Base-by-base conservation (phyloP, 1,140 invertebrate species). In the Dreissena polymorpha region DNA sequence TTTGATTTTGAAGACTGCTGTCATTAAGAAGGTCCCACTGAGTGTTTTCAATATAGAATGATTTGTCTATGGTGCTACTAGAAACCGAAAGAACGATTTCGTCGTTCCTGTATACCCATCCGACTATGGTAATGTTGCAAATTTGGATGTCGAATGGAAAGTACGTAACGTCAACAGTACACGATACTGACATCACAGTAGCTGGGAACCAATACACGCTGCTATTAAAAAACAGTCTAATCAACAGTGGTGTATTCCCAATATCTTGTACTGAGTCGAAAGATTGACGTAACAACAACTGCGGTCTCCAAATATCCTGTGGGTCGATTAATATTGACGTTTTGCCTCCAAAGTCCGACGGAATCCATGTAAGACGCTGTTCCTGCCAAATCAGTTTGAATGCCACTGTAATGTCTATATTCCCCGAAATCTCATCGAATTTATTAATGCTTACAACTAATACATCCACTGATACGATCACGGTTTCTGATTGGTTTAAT, bases 121-220 rank as follows among this genome's bases (percentile, higher is more conserved):
- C 21, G 10, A 25, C 29, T 13, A 81, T n/a, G 16, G 25, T 73
- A 25, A 81, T 50, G 18, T 1, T 5, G 25, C 78, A 81, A 0
- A 29, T 73, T 23, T 81, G 78, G 0, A 10, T 73, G 53, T 81
- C 78, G 39, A 72, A 81, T n/a, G 78, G 78, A 53, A 81, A 81
- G 27, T 73, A 73, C 63, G 78, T 81, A 3, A 81, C 78, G 73
- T 81, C 78, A 49, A 81, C 78, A 14, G 78, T 27, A 55, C 78
- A 81, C 16, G 53, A 29, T 16, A 71, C 13, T 53, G 51, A 51
- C 10, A 73, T 25, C 12, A 81, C 55, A 16, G 65, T 72, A 3
- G 5, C 60, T 5, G 55, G 21, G 0, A 5, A 0, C 72, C 80
- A 70, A 39, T 6, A 39, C 10, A 70, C 23, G 23, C 12, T 53